Evolutionary conservation across 2,797 vertebrate species (phyloP), one percentile per base, ranked within the genome.

Genomic region (Peromyscus eremicus): DNA sequence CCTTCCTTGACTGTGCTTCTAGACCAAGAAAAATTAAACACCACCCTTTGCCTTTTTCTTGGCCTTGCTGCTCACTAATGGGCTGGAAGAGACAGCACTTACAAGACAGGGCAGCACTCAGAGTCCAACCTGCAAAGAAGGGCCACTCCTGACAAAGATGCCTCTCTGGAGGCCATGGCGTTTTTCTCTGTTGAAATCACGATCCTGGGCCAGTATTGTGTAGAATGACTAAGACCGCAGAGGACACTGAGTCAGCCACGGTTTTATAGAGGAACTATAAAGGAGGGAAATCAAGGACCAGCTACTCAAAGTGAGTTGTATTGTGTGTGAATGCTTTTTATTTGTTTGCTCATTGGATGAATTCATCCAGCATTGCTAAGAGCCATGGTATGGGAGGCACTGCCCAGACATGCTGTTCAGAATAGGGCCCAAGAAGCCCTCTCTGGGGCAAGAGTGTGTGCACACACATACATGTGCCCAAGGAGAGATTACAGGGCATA

Each of bases 211-310:
- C 8, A 43, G 27, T 46, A 62, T 75, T 64, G 23, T 27, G 16
- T n/a, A 85, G 80, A 90, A 88, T 89, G 77, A 16, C 66, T 70
- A 92, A 96, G 55, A 90, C 81, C 70, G 40, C 52, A 76, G 77
- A 83, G 73, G 89, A 91, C 40, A 46, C 27, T 84, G 71, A 92
- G 66, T 89, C 37, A 43, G 82, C 68, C 64, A 5, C 29, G 43
- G n/a, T 87, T 94, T 95, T 95, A 84, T 9, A 57, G 73, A 76
- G 86, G n/a, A 97, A 90, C 73, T 79, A 1, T 89, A 82, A 87
- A 80, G 93, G 84, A 83, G 66, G 92, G n/a, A 96, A 91, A 85
- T 25, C 43, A 23, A 92, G 57, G 55, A 19, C 25, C 37, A 55
- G 40, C 19, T 64, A 71, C 46, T 76, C 12, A 81, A 81, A 73